Base-by-base conservation (phyloP, 1,140 invertebrate genomes). In the Cyrtorhinus lividipennis region DNA sequence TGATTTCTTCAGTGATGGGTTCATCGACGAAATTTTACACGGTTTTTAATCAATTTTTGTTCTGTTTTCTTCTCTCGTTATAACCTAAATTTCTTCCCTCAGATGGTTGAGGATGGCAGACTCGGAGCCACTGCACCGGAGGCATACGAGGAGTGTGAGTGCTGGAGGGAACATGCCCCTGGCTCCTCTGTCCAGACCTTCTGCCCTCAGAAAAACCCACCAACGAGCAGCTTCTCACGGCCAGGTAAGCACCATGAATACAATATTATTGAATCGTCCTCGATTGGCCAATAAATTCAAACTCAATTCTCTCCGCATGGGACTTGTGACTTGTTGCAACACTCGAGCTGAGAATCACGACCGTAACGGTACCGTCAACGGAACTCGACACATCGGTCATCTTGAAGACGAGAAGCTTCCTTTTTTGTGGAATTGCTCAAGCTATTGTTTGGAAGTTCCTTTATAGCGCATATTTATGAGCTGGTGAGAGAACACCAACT, bases 161-260 rank as follows among this genome's bases (percentile, higher is more conserved):
- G 87, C 90, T 75, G 86, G 87, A 13, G 86, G 85, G 62, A 77
- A 79, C 1, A 63, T 62, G 48, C 46, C 62, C 13, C 18, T 62
- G 10, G 38, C 66, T 13, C 62, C 64, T 27, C 58, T 64, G n/a
- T 63, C 67, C 3, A 72, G 82, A 24, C 81, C 81, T 0, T 82
- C 81, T 15, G 81, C 80, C 0, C 77, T 88, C 48, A 87, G 88
- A 71, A 76, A 81, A 2, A 85, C 86, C 2, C 90, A 92, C 70
- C 88, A 90, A 68, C 79, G 88, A 46, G 88, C 88, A 2, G 84
- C 90, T 70, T 90, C 87, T 2, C 90, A 92, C 69, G 89, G 89
- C 2, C 87, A 90, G 72, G 88, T 65, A 60, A 56, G 30, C 15
- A 27, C n/a, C 15, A 5, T 23, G 5, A 18, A 57, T 57, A 38